These are phyloP conservation scores for Limonius californicus DNA, from an alignment of 1,140 invertebrate species.

Conservation along the genomic window DNA sequence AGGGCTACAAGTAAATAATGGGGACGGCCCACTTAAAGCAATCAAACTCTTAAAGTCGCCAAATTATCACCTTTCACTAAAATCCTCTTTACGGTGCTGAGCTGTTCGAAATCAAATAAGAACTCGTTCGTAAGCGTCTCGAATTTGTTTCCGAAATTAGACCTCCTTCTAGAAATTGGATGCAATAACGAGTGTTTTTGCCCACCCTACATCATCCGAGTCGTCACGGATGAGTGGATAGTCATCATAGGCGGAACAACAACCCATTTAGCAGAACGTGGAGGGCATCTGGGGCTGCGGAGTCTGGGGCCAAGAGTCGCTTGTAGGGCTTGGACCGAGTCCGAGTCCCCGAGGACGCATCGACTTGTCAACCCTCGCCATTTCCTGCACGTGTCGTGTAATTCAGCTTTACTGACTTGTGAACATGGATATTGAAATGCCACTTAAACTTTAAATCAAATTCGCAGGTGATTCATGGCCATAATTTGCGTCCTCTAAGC, in stretches of 20 bases:
- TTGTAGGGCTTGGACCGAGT: slow-evolving; percentile 4
- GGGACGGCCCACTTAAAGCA: too few relatives aligned
- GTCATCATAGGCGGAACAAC: neutral
- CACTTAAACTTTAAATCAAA: slow-evolving; percentile 41
- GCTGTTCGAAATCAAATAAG: too few relatives aligned
- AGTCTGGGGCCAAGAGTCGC: neutral
- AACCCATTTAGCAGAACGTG: neutral
- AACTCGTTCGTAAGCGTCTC: too few relatives aligned
- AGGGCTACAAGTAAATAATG: too few relatives aligned
- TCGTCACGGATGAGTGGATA: neutral
- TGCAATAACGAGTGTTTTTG: too few relatives aligned
- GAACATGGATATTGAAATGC: slow-evolving; percentile 40
- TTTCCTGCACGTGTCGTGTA: slow-evolving; percentile 35
- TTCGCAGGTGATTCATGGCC: slow-evolving; percentile 34
- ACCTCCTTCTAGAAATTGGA: too few relatives aligned
- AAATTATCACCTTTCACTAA: too few relatives aligned
- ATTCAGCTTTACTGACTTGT: slow-evolving; percentile 30
- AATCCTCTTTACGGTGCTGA: too few relatives aligned
- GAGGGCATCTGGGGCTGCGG: neutral
- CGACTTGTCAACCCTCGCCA: slow-evolving; percentile 31
- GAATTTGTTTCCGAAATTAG: too few relatives aligned
- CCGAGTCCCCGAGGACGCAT: slow-evolving; percentile 26
- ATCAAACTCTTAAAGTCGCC: too few relatives aligned
- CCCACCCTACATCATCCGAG: too few relatives aligned
- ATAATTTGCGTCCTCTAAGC: slow-evolving; percentile 21